These are phyloP conservation scores for Dicranocentrus wangi DNA, from an alignment of 2,888 invertebrate genomes.

Conservation along the genomic window DNA sequence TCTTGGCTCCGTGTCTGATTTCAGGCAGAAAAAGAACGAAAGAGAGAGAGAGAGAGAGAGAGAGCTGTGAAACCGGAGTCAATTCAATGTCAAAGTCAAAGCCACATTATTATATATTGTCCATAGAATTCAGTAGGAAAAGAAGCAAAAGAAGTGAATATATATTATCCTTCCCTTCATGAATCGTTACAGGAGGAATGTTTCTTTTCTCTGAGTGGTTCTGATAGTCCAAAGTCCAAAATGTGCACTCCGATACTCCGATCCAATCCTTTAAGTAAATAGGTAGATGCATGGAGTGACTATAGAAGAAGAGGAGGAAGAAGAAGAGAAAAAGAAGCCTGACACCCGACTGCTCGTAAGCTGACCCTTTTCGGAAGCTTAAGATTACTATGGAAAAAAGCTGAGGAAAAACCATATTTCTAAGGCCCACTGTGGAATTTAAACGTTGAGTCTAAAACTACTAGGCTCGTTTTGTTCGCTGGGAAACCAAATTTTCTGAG, in stretches of 20 bases:
- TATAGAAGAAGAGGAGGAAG: no score
- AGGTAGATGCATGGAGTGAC: no score
- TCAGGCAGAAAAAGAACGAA: background rate
- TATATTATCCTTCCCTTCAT: conserved; percentile 4
- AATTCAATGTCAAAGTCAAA: conserved; percentile 53
- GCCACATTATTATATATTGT: conserved; percentile 15
- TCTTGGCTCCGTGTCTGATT: conserved; percentile 27
- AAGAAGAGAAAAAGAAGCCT: no score
- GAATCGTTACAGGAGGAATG: conserved; percentile 15
- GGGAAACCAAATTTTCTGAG: no score
- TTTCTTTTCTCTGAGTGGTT: background rate
- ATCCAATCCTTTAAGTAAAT: no score
- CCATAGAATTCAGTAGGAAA: background rate
- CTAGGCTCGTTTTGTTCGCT: no score
- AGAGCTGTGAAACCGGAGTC: conserved; percentile 16
- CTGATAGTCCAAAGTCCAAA: background rate
- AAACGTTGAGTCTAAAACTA: no score
- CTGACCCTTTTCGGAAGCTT: no score
- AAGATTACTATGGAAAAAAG: no score
- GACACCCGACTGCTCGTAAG: no score
- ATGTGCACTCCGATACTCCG: background rate
- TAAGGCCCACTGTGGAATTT: no score
- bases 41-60: background rate
- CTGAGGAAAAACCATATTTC: no score
- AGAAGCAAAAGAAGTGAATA: background rate